Conservation (phyloP, 2,888 invertebrate species). For the Eucera pruinosa region DNA sequence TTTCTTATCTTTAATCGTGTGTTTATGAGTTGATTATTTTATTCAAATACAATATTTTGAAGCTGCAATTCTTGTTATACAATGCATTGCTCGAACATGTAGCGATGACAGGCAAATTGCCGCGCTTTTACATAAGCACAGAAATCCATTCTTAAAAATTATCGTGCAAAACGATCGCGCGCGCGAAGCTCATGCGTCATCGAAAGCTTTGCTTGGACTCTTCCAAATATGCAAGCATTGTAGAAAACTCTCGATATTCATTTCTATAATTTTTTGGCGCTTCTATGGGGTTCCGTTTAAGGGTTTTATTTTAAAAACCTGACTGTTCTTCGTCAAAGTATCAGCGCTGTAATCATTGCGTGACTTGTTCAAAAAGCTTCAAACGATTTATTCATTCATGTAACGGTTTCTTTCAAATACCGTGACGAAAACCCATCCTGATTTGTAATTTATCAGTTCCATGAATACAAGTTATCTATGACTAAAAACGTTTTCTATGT, state of each 20-base stretch:
- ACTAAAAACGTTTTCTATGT: not conserved
- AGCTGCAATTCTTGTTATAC: not conserved
- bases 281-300: not conserved
- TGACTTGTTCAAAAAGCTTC: constrained; percentile 9
- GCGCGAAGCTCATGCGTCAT: constrained; percentile 22
- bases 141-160: not conserved
- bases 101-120: constrained; percentile 19
- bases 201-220: constrained; percentile 58
- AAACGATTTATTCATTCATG: constrained; percentile 6
- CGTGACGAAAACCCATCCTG: constrained; percentile 21
- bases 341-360: not conserved
- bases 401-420: constrained; percentile 38
- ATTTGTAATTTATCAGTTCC: constrained; percentile 19
- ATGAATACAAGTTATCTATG: not conserved
- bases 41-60: not conserved
- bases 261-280: not conserved
- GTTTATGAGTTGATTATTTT: not conserved
- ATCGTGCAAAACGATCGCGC: constrained; percentile 6
- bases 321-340: not conserved
- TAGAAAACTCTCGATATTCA: not conserved
- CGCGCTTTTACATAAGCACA: constrained; percentile 19
- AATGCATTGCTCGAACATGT: not conserved
- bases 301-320: not conserved
- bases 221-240: constrained; percentile 42
- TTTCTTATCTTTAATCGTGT: not conserved